Conservation (phyloP, 2,113 vertebrate genomes). For the Poicephalus meyeri region DNA sequence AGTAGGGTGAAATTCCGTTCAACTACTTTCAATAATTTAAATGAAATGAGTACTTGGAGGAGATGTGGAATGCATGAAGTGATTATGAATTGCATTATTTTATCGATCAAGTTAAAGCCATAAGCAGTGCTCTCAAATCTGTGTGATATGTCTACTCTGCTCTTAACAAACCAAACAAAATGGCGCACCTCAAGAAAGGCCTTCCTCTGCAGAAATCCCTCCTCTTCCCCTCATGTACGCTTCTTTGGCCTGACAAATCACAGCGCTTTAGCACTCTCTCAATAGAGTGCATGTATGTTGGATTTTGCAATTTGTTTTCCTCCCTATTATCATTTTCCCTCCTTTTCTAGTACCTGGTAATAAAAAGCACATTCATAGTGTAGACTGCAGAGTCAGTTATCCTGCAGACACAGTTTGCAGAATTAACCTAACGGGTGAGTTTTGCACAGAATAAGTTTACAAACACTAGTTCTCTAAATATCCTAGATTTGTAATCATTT, state of each 20-base stretch:
- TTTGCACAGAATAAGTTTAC: not conserved
- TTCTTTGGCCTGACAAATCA: not conserved
- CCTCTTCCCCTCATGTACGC: not conserved
- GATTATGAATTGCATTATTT: not conserved
- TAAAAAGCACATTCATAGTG: not conserved
- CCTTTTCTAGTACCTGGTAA: not conserved
- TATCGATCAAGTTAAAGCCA: not conserved
- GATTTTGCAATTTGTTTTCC: not conserved
- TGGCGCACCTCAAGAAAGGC: not conserved
- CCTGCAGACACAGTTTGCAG: not conserved
- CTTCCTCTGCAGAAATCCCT: not conserved
- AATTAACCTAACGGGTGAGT: not conserved
- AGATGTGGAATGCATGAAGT: not conserved
- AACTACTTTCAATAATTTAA: not conserved
- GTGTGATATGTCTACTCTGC: not conserved
- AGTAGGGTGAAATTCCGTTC: not conserved
- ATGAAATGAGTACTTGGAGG: not conserved
- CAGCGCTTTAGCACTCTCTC: not conserved
- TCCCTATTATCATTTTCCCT: not conserved
- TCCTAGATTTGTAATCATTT: not conserved
- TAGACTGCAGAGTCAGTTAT: not conserved
- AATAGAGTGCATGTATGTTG: not conserved
- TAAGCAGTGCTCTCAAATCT: not conserved
- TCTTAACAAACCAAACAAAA: not conserved
- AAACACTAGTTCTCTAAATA: not conserved